Evolutionary conservation across 2,113 vertebrate species (phyloP).

Genomic region (Arvicanthis niloticus): DNA sequence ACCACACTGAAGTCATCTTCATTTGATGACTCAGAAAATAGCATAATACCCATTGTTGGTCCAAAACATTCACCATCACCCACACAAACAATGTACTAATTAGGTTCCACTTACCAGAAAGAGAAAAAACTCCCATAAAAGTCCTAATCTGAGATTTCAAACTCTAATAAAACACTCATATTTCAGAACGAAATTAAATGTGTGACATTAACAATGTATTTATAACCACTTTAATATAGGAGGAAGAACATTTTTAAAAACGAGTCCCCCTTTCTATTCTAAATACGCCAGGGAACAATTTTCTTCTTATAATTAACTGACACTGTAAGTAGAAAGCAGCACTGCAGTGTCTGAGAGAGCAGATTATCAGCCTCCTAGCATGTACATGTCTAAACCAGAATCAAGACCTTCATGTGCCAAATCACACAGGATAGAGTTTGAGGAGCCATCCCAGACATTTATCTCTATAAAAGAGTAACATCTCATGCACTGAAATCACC

Average conservation of each 20-base stretch:
- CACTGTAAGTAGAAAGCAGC: conserved; percentile 9
- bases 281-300: neutral
- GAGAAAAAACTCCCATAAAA: conserved; percentile 69
- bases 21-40: conserved; percentile 59
- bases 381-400: conserved; percentile 42
- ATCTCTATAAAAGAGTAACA: conserved; percentile 17
- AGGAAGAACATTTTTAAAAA: neutral
- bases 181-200: conserved; percentile 54
- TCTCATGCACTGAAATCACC: neutral
- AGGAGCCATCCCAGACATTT: conserved; percentile 4
- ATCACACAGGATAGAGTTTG: conserved; percentile 50
- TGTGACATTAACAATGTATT: conserved; percentile 14
- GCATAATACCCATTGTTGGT: conserved; percentile 57
- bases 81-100: conserved; percentile 60
- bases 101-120: conserved; percentile 57
- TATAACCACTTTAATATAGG: conserved; percentile 28
- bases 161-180: conserved; percentile 75
- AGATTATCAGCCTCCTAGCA: neutral
- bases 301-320: conserved; percentile 43
- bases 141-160: conserved; percentile 79
- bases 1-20: conserved; percentile 44
- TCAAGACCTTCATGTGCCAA: conserved; percentile 25
- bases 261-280: conserved; percentile 29
- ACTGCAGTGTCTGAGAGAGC: neutral
- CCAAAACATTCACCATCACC: conserved; percentile 56